Evolutionary conservation across 2,888 invertebrate species (phyloP), one percentile per base, ranked within the genome.

Genomic region (Dolichopus griseipennis): DNA sequence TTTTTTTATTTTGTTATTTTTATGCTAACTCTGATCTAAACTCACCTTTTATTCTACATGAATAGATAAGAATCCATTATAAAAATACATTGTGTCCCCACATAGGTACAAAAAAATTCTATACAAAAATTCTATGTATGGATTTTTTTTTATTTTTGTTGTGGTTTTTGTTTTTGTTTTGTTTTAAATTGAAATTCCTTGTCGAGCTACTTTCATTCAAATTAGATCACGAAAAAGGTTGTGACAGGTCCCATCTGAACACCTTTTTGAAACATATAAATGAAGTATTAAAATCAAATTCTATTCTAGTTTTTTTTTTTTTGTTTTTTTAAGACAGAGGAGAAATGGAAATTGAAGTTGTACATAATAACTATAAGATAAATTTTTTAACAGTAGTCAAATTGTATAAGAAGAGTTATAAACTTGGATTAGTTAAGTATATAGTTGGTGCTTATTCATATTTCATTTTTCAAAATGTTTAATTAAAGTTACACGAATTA

Each of bases 241-340:
- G 52, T 52, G 52, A 52, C 52, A 52, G 52, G 52, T 52, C 52
- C 52, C 52, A 52, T 52, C 52, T 52, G 52, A 52, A 52, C 52
- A 52, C 52, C 52, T 52, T 52, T 52, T 52, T 52, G 27, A n/a
- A 52, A n/a, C 52, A 52, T 52, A 52, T 18, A 52, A 52, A 52
- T 12, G 52, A 52, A 52, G 52, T 52, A 52, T 52, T 52, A 52
- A 52, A 52, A 52, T 52, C 52, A 52, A 18, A 52, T 52, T 52
- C 52, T 18, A 9, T 6, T 1, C 15, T 52, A 52, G 9, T 52
- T 52, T 52, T 52, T 52, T n/a, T 18, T 2, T 52, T 41, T 41
- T 52, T 52, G 52, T 52, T 52, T 43, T n/a, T n/a, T 52, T 52
- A 12, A 37, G 12, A 37, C 12, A 37, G 37, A 12, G 37, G 37